Conservation (phyloP, 1,140 invertebrate genomes). For the Drosophila santomea region DNA sequence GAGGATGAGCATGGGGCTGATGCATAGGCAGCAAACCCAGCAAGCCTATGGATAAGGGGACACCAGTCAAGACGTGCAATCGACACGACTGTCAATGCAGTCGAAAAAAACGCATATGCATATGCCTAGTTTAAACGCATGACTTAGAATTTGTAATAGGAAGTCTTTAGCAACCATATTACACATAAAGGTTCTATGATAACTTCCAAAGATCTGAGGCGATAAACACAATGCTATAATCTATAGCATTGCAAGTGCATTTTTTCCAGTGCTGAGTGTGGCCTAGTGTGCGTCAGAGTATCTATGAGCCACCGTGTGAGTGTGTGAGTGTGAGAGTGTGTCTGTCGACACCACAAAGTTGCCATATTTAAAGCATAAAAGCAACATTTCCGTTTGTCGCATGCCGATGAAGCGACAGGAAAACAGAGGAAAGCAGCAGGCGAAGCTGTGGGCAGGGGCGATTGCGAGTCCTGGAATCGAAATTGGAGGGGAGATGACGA, state of each 20-base stretch:
- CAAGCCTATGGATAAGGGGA: constrained; percentile 21
- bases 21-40: constrained; percentile 20
- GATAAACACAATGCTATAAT: too few relatives aligned
- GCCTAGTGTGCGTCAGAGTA: background rate
- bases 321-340: constrained; percentile 28
- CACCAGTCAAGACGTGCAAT: constrained; percentile 61
- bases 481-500: background rate
- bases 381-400: constrained; percentile 83
- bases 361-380: constrained; percentile 84
- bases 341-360: constrained; percentile 76
- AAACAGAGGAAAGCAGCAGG: constrained; percentile 26
- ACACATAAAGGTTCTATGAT: too few relatives aligned
- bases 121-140: rapidly evolving
- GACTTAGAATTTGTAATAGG: background rate
- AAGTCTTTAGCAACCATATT: too few relatives aligned
- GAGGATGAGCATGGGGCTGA: background rate
- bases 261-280: background rate
- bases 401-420: constrained; percentile 63
- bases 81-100: constrained; percentile 59
- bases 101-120: background rate
- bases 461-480: constrained; percentile 6
- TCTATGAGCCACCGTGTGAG: constrained; percentile 4
- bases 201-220: too few relatives aligned
- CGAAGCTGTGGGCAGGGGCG: constrained; percentile 18
- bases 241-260: too few relatives aligned